These are phyloP conservation scores for Falcunculus frontatus DNA, from an alignment of 2,113 vertebrate genomes.

Conservation along the genomic window DNA sequence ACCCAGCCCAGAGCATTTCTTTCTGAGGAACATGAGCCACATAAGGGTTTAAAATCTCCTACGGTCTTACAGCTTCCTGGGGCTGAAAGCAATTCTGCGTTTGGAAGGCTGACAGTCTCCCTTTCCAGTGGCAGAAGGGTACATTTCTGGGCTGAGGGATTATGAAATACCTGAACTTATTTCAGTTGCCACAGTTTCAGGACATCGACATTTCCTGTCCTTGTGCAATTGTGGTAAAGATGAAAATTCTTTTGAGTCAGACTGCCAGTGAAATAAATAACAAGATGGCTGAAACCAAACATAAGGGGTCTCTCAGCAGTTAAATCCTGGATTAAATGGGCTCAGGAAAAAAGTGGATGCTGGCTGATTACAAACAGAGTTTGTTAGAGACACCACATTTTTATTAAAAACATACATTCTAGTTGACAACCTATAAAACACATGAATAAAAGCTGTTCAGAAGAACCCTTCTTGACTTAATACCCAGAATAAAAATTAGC, in stretches of 20 bases:
- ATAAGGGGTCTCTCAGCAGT: neutral
- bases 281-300: neutral
- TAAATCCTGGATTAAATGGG: conserved; percentile 18
- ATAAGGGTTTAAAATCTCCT: neutral
- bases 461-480: neutral
- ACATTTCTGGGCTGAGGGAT: neutral
- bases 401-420: neutral
- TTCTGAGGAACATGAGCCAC: neutral
- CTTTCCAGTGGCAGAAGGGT: neutral
- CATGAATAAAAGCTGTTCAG: neutral
- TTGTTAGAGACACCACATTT: neutral
- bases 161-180: conserved; percentile 26
- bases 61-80: neutral
- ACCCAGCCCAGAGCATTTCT: neutral
- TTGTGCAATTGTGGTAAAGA: neutral
- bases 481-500: neutral
- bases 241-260: neutral
- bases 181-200: neutral
- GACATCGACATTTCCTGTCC: neutral
- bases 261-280: neutral
- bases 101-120: neutral
- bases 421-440: neutral
- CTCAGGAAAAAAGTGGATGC: neutral
- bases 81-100: neutral
- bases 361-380: neutral